A percentile compares a stretch with the other conserved stretches of the same genome.
phyloP scores from a whole-genome alignment of 2,888 invertebrate genomes.

The Dicycla oo region DNA sequence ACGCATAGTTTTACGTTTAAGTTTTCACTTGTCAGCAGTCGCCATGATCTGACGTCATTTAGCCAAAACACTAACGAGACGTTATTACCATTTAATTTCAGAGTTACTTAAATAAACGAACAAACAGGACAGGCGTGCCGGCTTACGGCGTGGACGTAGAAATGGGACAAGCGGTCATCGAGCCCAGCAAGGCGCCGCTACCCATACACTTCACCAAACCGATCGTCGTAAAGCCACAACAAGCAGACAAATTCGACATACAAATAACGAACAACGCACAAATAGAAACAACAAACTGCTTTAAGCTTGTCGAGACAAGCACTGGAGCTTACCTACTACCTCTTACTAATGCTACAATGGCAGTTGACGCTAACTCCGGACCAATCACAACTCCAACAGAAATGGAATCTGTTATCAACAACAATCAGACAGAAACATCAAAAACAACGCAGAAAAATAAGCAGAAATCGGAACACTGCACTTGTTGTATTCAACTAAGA shows the following conservation, averaged over 20 bases:
- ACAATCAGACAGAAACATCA: conserved; percentile 25
- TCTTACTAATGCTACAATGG: conserved; percentile 61
- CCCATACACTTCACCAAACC: conserved; percentile 77
- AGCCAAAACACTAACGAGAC: background rate
- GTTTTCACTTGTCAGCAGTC: too few relatives aligned
- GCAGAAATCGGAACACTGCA: conserved; percentile 71
- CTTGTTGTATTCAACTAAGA: conserved; percentile 78
- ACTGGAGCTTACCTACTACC: conserved; percentile 75
- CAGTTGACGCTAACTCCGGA: conserved; percentile 59
- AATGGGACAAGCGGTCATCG: conserved; percentile 52
- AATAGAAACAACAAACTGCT: conserved; percentile 66
- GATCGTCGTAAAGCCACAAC: conserved; percentile 45
- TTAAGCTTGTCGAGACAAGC: conserved; percentile 72
- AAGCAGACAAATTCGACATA: conserved; percentile 58
- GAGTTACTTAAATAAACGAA: conserved; percentile 63
- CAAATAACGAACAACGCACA: conserved; percentile 29
- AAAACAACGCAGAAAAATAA: conserved; percentile 4
- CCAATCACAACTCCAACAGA: conserved; percentile 65
- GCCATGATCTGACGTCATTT: background rate
- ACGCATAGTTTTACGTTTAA: too few relatives aligned
- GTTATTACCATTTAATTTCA: conserved; percentile 51
- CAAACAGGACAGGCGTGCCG: conserved; percentile 36
- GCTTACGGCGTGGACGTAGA: conserved; percentile 75
- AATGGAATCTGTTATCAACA: background rate
- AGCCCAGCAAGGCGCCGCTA: conserved; percentile 71